Evolutionary conservation across 2,888 invertebrate species (phyloP).

Genomic region (Drosophila pegasa): DNA sequence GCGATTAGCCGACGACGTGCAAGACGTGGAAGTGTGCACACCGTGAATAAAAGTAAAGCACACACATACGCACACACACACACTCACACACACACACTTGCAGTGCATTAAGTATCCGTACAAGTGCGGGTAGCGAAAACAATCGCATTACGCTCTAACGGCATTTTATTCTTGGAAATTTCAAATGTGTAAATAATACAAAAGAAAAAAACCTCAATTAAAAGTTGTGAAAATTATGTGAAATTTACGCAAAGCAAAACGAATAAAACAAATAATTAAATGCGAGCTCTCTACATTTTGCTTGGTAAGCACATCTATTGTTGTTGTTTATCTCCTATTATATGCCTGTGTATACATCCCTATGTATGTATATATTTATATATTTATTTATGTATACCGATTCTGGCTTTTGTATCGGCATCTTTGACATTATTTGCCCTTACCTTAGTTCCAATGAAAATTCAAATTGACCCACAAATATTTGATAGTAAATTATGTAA

Average conservation of each 20-base stretch:
- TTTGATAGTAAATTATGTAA: constrained; percentile 16
- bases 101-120: constrained; percentile 36
- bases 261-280: constrained; percentile 1
- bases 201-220: not conserved
- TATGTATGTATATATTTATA: constrained; percentile 22
- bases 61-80: constrained; percentile 5
- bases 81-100: constrained; percentile 5
- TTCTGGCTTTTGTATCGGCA: constrained; percentile 25
- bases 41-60: constrained; percentile 42
- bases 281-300: not conserved
- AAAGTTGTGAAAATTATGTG: constrained; percentile 33
- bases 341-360: constrained; percentile 14
- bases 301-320: constrained; percentile 32
- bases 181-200: constrained; percentile 8
- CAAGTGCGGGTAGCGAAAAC: constrained; percentile 55
- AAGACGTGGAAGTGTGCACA: constrained; percentile 59
- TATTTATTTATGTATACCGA: constrained; percentile 9
- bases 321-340: constrained; percentile 30
- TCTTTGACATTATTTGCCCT: constrained; percentile 37
- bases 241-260: constrained; percentile 34
- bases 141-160: constrained; percentile 42
- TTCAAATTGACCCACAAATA: constrained; percentile 25
- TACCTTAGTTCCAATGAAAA: constrained; percentile 25
- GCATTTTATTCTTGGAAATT: constrained; percentile 14
- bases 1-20: constrained; percentile 53